These are phyloP conservation scores for Porphyrio hochstetteri DNA, from an alignment of 2,113 vertebrate genomes.

Conservation along the genomic window DNA sequence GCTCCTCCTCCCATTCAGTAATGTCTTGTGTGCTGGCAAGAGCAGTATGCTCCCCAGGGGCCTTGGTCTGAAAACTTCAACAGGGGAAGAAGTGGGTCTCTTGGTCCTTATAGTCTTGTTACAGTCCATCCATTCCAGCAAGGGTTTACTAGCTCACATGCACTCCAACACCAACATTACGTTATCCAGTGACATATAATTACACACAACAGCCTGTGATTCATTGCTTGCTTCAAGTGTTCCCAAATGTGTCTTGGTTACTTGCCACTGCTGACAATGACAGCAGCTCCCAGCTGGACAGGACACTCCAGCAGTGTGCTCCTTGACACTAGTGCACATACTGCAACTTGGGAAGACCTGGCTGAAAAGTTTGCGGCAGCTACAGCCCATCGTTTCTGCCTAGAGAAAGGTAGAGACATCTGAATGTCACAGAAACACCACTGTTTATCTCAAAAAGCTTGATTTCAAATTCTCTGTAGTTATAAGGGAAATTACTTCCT, in stretches of 20 bases:
- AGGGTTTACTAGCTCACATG: neutral
- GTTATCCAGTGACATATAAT: neutral
- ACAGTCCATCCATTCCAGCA: neutral
- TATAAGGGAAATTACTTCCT: neutral
- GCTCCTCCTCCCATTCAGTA: neutral
- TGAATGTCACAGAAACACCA: neutral
- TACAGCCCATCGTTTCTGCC: neutral
- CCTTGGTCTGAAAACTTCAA: neutral
- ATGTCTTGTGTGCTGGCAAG: neutral
- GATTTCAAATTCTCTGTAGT: neutral
- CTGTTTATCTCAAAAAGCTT: neutral
- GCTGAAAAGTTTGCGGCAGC: neutral
- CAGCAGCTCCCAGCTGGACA: neutral
- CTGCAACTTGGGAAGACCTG: neutral
- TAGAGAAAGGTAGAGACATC: neutral
- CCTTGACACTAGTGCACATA: neutral
- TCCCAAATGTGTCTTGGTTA: neutral
- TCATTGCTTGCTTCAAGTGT: neutral
- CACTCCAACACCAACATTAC: neutral
- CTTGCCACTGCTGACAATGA: neutral
- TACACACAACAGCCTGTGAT: accelerated
- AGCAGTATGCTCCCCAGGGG: neutral
- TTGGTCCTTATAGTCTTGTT: neutral
- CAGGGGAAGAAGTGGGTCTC: neutral
- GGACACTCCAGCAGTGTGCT: neutral